Base-by-base conservation (phyloP, 2,113 vertebrate species). In the Blennius ocellaris region DNA sequence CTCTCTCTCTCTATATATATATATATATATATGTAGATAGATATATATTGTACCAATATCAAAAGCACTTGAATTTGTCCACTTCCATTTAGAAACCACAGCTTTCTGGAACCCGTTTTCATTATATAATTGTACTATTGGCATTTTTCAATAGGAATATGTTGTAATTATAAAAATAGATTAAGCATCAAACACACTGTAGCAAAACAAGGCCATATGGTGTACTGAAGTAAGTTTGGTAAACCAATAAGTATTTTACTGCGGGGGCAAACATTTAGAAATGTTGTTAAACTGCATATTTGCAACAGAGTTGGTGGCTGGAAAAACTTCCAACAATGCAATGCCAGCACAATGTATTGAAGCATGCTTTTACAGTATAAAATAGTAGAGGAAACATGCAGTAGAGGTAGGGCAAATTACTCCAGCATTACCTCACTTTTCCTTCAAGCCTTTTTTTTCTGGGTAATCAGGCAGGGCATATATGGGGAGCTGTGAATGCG, bases 401-500 rank as follows among this genome's bases (percentile, higher is more conserved):
- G 17, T 49, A 54, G 51, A 51, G 21, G 58, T 16, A 51, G 69
- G 43, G 48, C 61, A 65, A 72, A 87, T 87, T 82, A 84, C 79
- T 87, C 61, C 72, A 68, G 54, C 73, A 73, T 68, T 70, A 84
- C 64, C 71, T 78, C 65, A 63, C 62, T 84, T 86, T 30, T 79
- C 65, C 78, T 78, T 69, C 70, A 11, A 73, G 72, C 52, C 67
- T 69, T 30, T 30, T 30, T 30, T 30, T 30, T 30, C 61, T 82
- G 74, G 63, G 71, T 89, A 87, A 87, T 89, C 83, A 88, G 77
- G 81, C 59, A 56, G 70, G 68, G 65, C 80, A 82, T 88, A 88
- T 85, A 81, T 87, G 78, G 47, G 62, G 55, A 57, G 64, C 68
- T 53, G 60, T 74, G 49, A 67, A 38, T 63, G 36, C 51, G 6